These are phyloP conservation scores for Monochamus saltuarius DNA, from an alignment of 1,140 invertebrate species.

Conservation along the genomic window DNA sequence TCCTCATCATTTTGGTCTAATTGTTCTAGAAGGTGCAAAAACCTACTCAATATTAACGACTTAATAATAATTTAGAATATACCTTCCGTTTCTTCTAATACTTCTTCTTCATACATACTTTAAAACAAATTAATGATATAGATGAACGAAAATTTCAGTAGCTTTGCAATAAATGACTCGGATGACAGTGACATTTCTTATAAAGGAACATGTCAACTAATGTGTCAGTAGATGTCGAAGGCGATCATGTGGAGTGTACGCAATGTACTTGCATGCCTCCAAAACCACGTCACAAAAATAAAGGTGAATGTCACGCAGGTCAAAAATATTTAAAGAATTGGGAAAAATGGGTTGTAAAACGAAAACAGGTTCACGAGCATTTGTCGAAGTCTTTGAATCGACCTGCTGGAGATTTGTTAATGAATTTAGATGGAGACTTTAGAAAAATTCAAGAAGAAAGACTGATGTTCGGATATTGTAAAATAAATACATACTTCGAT, in stretches of 20 bases:
- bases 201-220: too few species aligned
- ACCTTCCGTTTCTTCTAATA: background rate
- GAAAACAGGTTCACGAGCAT: conserved; percentile 1
- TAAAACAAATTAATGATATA: background rate
- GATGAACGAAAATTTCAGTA: background rate
- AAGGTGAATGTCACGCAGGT: too few species aligned
- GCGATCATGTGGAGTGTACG: too few species aligned
- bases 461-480: background rate
- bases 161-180: too few species aligned
- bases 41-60: background rate
- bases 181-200: too few species aligned
- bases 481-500: background rate
- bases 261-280: too few species aligned
- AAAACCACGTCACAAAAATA: too few species aligned
- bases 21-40: background rate
- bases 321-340: background rate
- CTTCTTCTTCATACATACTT: conserved; percentile 3
- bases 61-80: background rate
- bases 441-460: background rate
- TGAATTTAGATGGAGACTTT: background rate
- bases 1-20: background rate
- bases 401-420: background rate
- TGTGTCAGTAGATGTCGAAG: too few species aligned
- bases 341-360: background rate
- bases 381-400: background rate